phyloP scores from a whole-genome alignment of 2,888 invertebrate genomes.

The Cylindroiulus punctatus region DNA sequence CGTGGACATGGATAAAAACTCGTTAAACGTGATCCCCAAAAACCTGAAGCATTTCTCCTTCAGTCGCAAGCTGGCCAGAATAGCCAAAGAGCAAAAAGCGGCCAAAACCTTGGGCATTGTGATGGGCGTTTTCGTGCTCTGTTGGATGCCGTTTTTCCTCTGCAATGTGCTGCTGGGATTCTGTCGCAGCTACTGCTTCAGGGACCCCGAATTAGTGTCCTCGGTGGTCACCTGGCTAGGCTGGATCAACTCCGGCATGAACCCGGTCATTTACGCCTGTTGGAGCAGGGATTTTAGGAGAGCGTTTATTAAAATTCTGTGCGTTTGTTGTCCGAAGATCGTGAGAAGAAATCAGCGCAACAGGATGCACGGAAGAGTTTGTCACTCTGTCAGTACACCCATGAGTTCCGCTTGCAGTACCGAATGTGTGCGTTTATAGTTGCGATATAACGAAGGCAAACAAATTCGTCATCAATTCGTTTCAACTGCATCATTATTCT shows the following conservation, averaged over 20 bases:
- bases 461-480: too few species aligned
- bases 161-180: slow-evolving; percentile 92
- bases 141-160: slow-evolving; percentile 91
- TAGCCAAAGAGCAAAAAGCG: slow-evolving; percentile 86
- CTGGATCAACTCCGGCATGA: slow-evolving; percentile 96
- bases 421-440: slow-evolving; percentile 57
- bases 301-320: slow-evolving; percentile 90
- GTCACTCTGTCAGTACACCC: slow-evolving; percentile 56
- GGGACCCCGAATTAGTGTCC: slow-evolving; percentile 81
- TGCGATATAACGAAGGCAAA: too few species aligned
- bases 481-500: too few species aligned
- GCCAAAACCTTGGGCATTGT: slow-evolving; percentile 87
- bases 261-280: slow-evolving; percentile 97
- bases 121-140: slow-evolving; percentile 86
- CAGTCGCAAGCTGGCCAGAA: slow-evolving; percentile 91
- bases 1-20: not conserved
- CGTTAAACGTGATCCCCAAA: slow-evolving; percentile 59
- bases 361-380: slow-evolving; percentile 53
- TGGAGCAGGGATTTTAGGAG: slow-evolving; percentile 94
- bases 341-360: slow-evolving; percentile 70
- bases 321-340: slow-evolving; percentile 83
- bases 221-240: slow-evolving; percentile 93
- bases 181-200: slow-evolving; percentile 81
- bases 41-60: slow-evolving; percentile 85
- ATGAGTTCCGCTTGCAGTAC: slow-evolving; percentile 58